These are phyloP conservation scores for Danionella dracula DNA, from an alignment of 2,797 vertebrate genomes.

Conservation along the genomic window DNA sequence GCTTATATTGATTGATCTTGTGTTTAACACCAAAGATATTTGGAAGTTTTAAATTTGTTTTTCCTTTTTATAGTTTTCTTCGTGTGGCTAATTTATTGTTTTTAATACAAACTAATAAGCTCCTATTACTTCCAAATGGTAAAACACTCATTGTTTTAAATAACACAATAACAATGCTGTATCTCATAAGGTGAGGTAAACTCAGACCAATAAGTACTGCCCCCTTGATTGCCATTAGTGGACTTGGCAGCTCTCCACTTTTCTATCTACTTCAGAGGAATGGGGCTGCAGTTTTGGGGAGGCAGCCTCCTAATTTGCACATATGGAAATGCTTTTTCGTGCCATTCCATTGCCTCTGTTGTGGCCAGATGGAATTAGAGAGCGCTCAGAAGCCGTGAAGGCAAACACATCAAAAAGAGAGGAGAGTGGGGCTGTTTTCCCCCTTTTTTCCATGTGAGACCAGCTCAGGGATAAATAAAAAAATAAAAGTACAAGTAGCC, in stretches of 20 bases:
- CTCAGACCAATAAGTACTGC: constrained; percentile 71
- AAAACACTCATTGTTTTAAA: no score
- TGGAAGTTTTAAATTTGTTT: no score
- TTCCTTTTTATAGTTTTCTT: no score
- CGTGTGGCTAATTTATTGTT: no score
- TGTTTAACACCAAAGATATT: no score
- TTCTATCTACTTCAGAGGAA: constrained; percentile 79
- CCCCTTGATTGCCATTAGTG: constrained; percentile 80
- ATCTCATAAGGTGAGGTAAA: constrained; percentile 51
- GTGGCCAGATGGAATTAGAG: constrained; percentile 98
- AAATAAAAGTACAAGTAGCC: constrained; percentile 39
- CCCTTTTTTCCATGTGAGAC: constrained; percentile 46
- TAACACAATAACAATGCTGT: constrained; percentile 35
- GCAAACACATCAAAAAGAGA: constrained; percentile 86
- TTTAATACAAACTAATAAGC: no score
- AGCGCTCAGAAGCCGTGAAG: constrained; percentile 92
- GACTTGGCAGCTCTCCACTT: constrained; percentile 75
- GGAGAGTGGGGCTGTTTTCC: constrained; percentile 42
- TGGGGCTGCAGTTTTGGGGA: constrained; percentile 76
- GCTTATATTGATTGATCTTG: no score
- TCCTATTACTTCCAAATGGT: no score
- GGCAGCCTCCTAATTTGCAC: constrained; percentile 91
- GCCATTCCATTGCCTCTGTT: constrained; percentile 84
- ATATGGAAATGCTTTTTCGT: constrained; percentile 97
- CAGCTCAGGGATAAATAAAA: constrained; percentile 49